Base-by-base conservation (phyloP, 1,140 invertebrate genomes). In the Aphelenchoides besseyi region DNA sequence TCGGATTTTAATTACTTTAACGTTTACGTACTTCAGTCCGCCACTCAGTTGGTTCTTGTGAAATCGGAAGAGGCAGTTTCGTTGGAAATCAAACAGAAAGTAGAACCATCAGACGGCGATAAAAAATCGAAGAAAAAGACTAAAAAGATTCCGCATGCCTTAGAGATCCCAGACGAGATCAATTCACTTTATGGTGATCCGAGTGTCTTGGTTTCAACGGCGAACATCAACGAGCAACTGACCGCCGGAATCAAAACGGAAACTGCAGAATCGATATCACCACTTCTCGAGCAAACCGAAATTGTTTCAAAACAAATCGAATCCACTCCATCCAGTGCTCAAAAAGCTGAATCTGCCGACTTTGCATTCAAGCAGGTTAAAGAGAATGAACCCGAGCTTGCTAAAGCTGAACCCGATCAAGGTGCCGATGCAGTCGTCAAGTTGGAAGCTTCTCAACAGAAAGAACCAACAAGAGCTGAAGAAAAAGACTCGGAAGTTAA, bases 111-210 rank as follows among this genome's bases (percentile, higher is more conserved):
- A 28, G 18, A 18, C 55, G 41, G 41, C 41, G 5, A 59, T 5
- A 59, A 5, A 8, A 5, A 5, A 23, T 8, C 55, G 5, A 59
- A 59, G 18, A 59, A 59, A 23, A 63, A 63, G 61, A 52, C 8
- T 12, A 63, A 63, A 29, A 57, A 73, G 12, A 30, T 48, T 3
- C 70, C 3, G 12, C 16, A 18, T 2, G 37, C 37, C 29, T 26
- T 68, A 32, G 26, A 32, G 33, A 41, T 72, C 35, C 55, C 69
- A 12, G 59, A 63, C 53, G 57, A 73, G 41, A 61, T 52, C 52
- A 73, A 26, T 9, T 35, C 30, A 26, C 28, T 63, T 3, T 23
- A 63, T 23, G 61, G 61, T 9, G 61, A 63, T 5, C 61, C 61
- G 5, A 36, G 32, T n/a, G 32, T 23, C 3, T 33, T 52, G 32